A percentile compares a stretch with the other conserved stretches of the same genome.
Evolutionary conservation across 2,113 vertebrate genomes (phyloP).

Genomic region (Strigops habroptila): DNA sequence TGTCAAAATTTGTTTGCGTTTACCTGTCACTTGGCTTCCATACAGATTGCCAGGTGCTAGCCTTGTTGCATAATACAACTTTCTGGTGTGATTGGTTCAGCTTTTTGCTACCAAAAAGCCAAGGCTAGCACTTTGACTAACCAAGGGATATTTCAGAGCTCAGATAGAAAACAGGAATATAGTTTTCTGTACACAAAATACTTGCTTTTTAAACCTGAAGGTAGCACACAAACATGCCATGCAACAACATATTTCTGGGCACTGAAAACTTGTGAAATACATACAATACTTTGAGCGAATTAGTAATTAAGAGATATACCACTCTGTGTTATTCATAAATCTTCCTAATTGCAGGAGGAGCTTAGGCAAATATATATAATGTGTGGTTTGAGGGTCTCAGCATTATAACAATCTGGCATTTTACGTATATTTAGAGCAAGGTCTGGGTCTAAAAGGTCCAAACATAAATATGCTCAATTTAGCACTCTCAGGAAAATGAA

Average conservation of each 20-base stretch:
- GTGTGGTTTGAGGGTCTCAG: background rate
- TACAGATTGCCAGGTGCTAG: background rate
- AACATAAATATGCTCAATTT: background rate
- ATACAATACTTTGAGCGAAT: background rate
- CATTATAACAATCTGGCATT: background rate
- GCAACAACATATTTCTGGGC: background rate
- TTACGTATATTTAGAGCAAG: background rate
- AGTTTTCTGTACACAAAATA: background rate
- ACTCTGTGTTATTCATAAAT: background rate
- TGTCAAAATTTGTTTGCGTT: background rate
- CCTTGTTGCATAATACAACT: background rate
- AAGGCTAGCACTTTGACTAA: background rate
- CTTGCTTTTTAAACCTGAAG: background rate
- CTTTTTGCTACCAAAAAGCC: background rate
- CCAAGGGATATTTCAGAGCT: background rate
- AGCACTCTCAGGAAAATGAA: background rate
- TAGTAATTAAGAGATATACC: background rate
- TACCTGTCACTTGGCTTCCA: background rate
- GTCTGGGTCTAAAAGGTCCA: background rate
- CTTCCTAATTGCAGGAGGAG: background rate
- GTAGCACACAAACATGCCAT: background rate
- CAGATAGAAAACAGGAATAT: background rate
- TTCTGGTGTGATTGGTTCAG: background rate
- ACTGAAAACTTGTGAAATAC: background rate
- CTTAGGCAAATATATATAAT: background rate